phyloP scores from a whole-genome alignment of 2,888 invertebrate genomes.

The Apoderus coryli region DNA sequence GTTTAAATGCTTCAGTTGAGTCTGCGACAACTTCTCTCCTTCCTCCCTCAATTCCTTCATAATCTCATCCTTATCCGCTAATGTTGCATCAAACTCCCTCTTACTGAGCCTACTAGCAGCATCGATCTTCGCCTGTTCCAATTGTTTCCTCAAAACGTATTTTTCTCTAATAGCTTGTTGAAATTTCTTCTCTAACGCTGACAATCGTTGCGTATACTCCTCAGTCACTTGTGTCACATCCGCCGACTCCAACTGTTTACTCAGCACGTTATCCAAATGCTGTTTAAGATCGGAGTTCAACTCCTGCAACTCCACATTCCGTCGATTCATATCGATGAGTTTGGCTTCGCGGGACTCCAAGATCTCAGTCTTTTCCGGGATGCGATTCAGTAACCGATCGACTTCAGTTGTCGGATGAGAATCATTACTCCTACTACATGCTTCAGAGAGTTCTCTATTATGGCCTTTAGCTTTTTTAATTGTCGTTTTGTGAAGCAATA shows the following conservation, averaged over 20 bases:
- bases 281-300: conserved; percentile 42
- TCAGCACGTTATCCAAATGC: conserved; percentile 42
- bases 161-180: conserved; percentile 78
- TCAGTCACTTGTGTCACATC: conserved; percentile 63
- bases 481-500: conserved; percentile 36
- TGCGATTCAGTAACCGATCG: conserved; percentile 41
- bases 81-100: conserved; percentile 49
- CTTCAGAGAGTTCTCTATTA: conserved; percentile 59
- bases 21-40: conserved; percentile 90
- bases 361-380: conserved; percentile 77
- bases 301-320: conserved; percentile 73
- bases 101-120: conserved; percentile 49
- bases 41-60: conserved; percentile 77
- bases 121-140: conserved; percentile 56
- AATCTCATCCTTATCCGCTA: conserved; percentile 75
- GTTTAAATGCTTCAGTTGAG: conserved; percentile 83
- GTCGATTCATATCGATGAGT: conserved; percentile 60
- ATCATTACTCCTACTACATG: conserved; percentile 61
- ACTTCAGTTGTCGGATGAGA: conserved; percentile 49
- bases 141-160: conserved; percentile 61
- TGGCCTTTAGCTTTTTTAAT: conserved; percentile 61
- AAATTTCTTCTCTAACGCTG: conserved; percentile 78
- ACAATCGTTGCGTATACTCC: conserved; percentile 78
- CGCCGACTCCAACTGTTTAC: conserved; percentile 39
- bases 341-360: conserved; percentile 79